Evolutionary conservation across 2,888 invertebrate genomes (phyloP).

Genomic region (Acanthosepion esculentum): DNA sequence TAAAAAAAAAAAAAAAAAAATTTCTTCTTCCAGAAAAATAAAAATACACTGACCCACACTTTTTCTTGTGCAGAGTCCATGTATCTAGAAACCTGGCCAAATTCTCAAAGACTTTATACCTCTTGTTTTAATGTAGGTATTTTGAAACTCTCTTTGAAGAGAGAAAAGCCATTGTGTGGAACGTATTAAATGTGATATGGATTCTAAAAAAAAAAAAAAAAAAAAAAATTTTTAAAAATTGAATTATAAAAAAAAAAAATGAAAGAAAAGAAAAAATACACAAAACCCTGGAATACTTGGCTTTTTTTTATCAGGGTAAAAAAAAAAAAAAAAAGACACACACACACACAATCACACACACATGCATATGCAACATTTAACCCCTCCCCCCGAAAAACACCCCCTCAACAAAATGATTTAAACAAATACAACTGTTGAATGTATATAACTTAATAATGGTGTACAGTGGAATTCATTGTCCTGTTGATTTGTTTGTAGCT

Average conservation of each 20-base stretch:
- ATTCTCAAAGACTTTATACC: slow-evolving; percentile 33
- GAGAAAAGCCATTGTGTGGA: slow-evolving; percentile 20
- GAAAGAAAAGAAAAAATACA: not conserved
- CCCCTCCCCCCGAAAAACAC: not conserved
- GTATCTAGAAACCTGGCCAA: not conserved
- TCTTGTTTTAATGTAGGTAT: not conserved
- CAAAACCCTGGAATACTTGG: not conserved
- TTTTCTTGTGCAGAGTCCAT: not conserved
- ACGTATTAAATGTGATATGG: slow-evolving; percentile 33
- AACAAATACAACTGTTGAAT: not conserved
- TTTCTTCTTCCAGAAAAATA: not conserved
- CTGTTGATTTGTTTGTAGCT: slow-evolving; percentile 33
- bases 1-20: not conserved
- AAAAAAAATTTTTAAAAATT: too few relatives aligned
- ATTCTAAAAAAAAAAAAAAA: not conserved
- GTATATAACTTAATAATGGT: not conserved
- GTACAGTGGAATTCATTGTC: slow-evolving; percentile 33
- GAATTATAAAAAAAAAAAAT: not conserved
- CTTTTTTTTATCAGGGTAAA: not conserved
- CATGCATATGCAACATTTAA: not conserved
- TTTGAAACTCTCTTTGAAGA: not conserved
- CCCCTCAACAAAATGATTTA: not conserved
- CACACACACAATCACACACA: not conserved
- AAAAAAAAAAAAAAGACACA: not conserved
- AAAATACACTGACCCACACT: not conserved